Conservation (phyloP, 2,113 vertebrate genomes). For the Bos indicus region DNA sequence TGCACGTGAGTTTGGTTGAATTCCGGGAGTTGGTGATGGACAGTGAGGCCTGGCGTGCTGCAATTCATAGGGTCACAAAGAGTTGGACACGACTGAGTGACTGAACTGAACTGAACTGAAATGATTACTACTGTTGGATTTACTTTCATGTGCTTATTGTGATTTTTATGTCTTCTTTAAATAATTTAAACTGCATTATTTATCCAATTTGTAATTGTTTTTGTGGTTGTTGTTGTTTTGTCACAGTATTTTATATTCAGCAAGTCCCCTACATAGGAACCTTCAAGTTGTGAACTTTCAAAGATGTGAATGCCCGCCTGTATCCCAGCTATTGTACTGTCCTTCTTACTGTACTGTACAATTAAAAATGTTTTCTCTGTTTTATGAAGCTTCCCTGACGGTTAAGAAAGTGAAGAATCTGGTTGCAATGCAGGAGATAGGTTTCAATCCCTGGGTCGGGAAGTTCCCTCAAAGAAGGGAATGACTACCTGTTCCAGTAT, state of each 20-base stretch:
- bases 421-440: background rate
- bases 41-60: accelerated
- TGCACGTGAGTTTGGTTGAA: background rate
- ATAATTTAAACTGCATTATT: background rate
- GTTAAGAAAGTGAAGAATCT: background rate
- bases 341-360: background rate
- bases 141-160: background rate
- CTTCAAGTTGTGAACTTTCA: background rate
- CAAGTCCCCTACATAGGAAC: background rate
- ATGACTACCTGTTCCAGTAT: background rate
- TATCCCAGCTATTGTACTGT: background rate
- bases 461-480: background rate
- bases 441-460: accelerated
- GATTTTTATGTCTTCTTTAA: background rate
- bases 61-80: accelerated
- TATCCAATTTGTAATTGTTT: background rate
- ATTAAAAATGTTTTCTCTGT: background rate
- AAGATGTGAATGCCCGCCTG: background rate
- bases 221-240: background rate
- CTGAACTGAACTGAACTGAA: background rate
- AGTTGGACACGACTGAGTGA: background rate
- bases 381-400: background rate
- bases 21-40: accelerated
- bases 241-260: background rate
- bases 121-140: background rate